These are phyloP conservation scores for Cyclophora punctaria DNA, from an alignment of 2,888 invertebrate species.

Conservation along the genomic window DNA sequence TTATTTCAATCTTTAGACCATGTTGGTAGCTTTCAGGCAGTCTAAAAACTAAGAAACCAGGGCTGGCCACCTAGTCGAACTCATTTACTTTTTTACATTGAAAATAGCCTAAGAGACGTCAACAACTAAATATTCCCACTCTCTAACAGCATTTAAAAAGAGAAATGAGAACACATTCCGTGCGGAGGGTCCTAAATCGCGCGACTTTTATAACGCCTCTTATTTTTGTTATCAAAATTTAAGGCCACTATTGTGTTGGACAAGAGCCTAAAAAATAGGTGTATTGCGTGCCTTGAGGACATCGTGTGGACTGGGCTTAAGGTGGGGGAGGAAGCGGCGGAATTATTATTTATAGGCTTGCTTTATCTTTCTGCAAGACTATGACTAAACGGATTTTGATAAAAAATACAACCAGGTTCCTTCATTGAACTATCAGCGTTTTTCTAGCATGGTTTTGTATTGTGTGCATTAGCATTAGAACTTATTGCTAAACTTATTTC, in stretches of 20 bases:
- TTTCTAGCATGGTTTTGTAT: too few relatives aligned
- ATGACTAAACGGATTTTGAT: neutral
- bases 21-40: too few relatives aligned
- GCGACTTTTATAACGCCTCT: constrained; percentile 30
- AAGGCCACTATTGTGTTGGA: constrained; percentile 34
- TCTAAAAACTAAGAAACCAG: too few relatives aligned
- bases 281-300: constrained; percentile 41
- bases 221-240: constrained; percentile 44
- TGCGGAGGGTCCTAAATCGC: constrained; percentile 25
- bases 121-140: too few relatives aligned
- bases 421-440: neutral
- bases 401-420: neutral
- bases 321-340: constrained; percentile 8
- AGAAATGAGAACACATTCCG: constrained; percentile 25
- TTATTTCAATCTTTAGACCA: too few relatives aligned
- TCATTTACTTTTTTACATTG: too few relatives aligned
- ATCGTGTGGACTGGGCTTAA: constrained; percentile 19
- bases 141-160: constrained; percentile 15
- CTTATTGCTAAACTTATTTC: too few relatives aligned
- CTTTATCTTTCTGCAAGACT: too few relatives aligned
- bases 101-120: too few relatives aligned
- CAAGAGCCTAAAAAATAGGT: constrained; percentile 48
- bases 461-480: too few relatives aligned
- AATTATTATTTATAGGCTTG: too few relatives aligned
- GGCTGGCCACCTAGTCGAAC: too few relatives aligned